A percentile compares a stretch with the other conserved stretches of the same genome.
Conservation (phyloP, 2,113 vertebrate species). For the Maccullochella peelii region DNA sequence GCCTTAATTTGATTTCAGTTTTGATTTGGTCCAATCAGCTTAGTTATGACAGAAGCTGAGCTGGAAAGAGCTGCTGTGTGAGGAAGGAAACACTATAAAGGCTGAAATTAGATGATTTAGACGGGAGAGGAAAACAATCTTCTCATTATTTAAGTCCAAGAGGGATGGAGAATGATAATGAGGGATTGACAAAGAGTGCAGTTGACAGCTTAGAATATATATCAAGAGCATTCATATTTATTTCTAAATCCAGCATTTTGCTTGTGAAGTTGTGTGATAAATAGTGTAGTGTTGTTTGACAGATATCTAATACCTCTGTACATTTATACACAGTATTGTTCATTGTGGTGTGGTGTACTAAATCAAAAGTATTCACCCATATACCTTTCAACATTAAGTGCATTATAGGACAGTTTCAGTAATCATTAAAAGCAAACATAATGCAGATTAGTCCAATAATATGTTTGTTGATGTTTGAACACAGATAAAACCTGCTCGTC, state of each 20-base stretch:
- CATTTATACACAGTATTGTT: background rate
- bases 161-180: slow-evolving; percentile 66
- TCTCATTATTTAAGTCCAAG: slow-evolving; percentile 72
- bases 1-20: slow-evolving; percentile 80
- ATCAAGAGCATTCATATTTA: slow-evolving; percentile 46
- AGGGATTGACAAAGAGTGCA: slow-evolving; percentile 53
- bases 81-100: slow-evolving; percentile 65
- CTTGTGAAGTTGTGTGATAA: slow-evolving; percentile 31
- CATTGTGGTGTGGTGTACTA: background rate
- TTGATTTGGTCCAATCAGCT: slow-evolving; percentile 73
- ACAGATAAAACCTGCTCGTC: background rate
- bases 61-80: slow-evolving; percentile 42
- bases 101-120: slow-evolving; percentile 71
- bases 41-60: slow-evolving; percentile 55
- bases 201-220: slow-evolving; percentile 50
- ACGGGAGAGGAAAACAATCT: slow-evolving; percentile 66
- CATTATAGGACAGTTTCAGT: slow-evolving; percentile 24
- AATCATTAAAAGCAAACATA: slow-evolving; percentile 17
- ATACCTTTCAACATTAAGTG: slow-evolving; percentile 1
- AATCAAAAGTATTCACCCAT: background rate
- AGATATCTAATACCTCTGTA: background rate
- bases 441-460: slow-evolving; percentile 4
- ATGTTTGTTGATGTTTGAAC: background rate
- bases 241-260: slow-evolving; percentile 36
- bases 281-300: slow-evolving; percentile 15